A percentile compares a stretch with the other conserved stretches of the same genome.
phyloP scores from a whole-genome alignment of 2,797 vertebrate genomes.

The Cottoperca gobio region DNA sequence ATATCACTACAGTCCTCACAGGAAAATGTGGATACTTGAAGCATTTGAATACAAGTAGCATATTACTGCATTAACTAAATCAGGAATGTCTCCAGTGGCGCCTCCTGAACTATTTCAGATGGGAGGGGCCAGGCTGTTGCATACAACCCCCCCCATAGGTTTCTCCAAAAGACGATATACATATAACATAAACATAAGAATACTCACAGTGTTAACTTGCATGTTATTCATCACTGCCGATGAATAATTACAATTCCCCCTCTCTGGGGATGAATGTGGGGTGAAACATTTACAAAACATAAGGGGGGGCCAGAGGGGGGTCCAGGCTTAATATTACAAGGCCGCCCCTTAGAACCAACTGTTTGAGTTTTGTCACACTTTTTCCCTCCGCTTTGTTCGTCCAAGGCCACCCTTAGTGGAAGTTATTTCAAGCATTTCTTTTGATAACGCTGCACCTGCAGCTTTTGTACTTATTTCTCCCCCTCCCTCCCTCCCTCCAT shows the following conservation, averaged over 20 bases:
- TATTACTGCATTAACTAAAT: background rate
- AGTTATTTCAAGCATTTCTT: slow-evolving; percentile 31
- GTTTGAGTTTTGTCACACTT: background rate
- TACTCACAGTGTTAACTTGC: background rate
- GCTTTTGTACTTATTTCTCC: slow-evolving; percentile 20
- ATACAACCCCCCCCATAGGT: too few relatives aligned
- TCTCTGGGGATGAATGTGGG: background rate
- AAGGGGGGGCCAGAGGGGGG: background rate
- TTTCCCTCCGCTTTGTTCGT: background rate
- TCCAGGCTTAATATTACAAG: background rate
- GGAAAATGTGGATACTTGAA: background rate
- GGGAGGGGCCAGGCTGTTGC: too few relatives aligned
- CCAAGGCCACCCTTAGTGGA: background rate
- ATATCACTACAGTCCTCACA: background rate
- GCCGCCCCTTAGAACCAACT: background rate
- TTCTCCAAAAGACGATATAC: too few relatives aligned
- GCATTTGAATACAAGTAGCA: background rate
- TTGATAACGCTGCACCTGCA: slow-evolving; percentile 19
- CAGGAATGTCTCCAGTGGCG: too few relatives aligned
- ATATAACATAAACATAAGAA: too few relatives aligned
- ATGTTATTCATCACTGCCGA: background rate
- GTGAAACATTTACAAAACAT: background rate
- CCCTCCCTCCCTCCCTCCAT: background rate
- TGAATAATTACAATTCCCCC: too few relatives aligned
- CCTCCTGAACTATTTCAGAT: too few relatives aligned